Evolutionary conservation across 2,113 vertebrate species (phyloP), one percentile per base, ranked within the genome.

Genomic region (Chionomys nivalis): DNA sequence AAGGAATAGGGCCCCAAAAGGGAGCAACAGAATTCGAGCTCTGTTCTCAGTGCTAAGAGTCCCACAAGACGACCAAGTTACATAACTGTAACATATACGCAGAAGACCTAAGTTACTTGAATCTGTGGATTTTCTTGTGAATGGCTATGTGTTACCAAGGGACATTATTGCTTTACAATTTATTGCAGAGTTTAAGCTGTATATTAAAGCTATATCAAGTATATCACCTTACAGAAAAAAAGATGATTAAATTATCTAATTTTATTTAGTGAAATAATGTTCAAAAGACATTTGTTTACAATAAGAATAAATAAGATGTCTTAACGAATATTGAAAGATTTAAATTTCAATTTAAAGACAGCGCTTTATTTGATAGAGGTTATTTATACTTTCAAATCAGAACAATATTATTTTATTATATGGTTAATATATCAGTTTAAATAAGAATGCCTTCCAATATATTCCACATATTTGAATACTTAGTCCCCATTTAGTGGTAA

Each of bases 131-230:
- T 72, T n/a, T n/a, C 17, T 72, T 72, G 3, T 6, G 52, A 58
- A 82, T 94, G 66, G 49, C 5, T 33, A 10, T 26, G 28, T 65
- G 8, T 72, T 13, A 55, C 19, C 17, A 91, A 26, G 23, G 82
- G 13, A 82, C 8, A 72, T 47, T 39, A 55, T 91, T 86, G 52
- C 10, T 94, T 96, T 75, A 87, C 63, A 39, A 91, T 79, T 79
- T 94, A 91, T 87, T 88, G 47, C 58, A 66, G 24, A 66, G 39
- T 10, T 1, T 0, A 85, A 75, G 23, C 82, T 75, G 42, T 21
- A 68, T 33, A 58, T 58, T 58, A 21, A 85, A 78, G 23, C 77
- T 87, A 47, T 21, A 68, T n/a, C 79, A 42, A 91, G 5, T 68
- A 83, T 86, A 5, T 13, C 55, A 7, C 65, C 12, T 23, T 78